Percentiles rank a stretch among this genome's conserved stretches.
These are phyloP conservation scores for Otolemur garnettii DNA, from an alignment of 2,113 vertebrate genomes.

Conservation along the genomic window DNA sequence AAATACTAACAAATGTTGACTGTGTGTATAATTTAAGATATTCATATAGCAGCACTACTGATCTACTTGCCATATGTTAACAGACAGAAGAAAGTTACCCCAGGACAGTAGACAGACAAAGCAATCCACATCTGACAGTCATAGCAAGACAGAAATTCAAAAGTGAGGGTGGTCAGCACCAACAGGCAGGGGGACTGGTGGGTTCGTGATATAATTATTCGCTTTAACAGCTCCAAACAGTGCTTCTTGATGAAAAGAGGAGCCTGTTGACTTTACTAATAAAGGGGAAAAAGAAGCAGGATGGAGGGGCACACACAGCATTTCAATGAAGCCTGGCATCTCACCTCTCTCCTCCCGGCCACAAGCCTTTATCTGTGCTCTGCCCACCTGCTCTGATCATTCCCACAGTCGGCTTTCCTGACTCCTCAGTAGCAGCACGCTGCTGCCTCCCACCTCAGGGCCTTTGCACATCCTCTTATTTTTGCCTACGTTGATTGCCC, in stretches of 20 bases:
- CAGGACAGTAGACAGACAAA: background rate
- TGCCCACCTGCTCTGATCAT: too few relatives aligned
- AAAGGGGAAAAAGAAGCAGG: background rate
- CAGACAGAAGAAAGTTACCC: background rate
- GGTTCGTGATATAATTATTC: background rate
- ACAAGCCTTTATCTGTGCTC: background rate
- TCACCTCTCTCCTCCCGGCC: background rate
- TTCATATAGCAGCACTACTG: background rate
- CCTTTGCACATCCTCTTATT: background rate
- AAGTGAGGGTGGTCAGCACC: background rate
- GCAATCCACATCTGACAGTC: background rate
- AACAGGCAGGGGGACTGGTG: background rate
- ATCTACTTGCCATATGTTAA: too few relatives aligned
- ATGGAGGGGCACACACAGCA: background rate
- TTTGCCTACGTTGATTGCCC: background rate
- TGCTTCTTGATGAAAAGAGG: background rate
- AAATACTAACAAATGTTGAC: background rate
- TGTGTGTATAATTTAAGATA: background rate
- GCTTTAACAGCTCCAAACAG: background rate
- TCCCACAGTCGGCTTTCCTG: background rate
- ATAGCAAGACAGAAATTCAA: background rate
- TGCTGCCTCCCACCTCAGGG: background rate
- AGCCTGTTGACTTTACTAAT: background rate
- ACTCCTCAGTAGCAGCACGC: background rate
- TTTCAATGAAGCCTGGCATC: background rate